Conservation (phyloP, 2,888 invertebrate species). For the Sicus ferrugineus region DNA sequence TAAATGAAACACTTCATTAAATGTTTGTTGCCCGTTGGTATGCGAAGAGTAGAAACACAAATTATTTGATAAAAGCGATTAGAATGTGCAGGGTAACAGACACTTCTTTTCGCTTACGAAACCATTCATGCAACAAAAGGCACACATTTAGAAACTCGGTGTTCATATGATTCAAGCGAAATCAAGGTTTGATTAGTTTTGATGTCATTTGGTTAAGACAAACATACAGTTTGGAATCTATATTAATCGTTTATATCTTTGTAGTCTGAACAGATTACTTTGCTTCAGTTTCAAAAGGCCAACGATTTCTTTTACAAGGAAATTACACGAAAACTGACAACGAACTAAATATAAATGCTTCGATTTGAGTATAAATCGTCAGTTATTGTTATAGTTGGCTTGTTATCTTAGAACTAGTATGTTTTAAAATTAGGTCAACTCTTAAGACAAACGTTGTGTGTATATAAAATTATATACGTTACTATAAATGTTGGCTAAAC, state of each 20-base stretch:
- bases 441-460: constrained; percentile 1
- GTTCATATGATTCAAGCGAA: constrained; percentile 14
- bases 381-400: neutral
- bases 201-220: neutral
- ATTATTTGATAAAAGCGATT: neutral
- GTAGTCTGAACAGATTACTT: neutral
- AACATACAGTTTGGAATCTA: constrained; percentile 9
- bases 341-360: too few relatives aligned
- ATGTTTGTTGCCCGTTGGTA: constrained; percentile 23
- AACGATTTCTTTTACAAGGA: neutral
- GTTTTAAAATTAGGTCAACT: constrained; percentile 13
- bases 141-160: constrained; percentile 28
- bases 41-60: neutral
- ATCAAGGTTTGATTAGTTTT: constrained; percentile 3
- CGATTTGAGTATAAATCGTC: too few relatives aligned
- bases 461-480: too few relatives aligned
- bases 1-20: constrained; percentile 17
- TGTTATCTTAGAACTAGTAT: neutral
- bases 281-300: neutral
- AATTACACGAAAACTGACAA: neutral
- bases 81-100: neutral
- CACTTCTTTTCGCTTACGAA: too few relatives aligned
- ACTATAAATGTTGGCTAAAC: neutral
- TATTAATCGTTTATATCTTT: neutral
- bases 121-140: constrained; percentile 24